A percentile compares a stretch with the other conserved stretches of the same genome.
These are phyloP conservation scores for Brachyhypopomus occidentalis DNA, from an alignment of 2,113 vertebrate genomes.

Conservation along the genomic window DNA sequence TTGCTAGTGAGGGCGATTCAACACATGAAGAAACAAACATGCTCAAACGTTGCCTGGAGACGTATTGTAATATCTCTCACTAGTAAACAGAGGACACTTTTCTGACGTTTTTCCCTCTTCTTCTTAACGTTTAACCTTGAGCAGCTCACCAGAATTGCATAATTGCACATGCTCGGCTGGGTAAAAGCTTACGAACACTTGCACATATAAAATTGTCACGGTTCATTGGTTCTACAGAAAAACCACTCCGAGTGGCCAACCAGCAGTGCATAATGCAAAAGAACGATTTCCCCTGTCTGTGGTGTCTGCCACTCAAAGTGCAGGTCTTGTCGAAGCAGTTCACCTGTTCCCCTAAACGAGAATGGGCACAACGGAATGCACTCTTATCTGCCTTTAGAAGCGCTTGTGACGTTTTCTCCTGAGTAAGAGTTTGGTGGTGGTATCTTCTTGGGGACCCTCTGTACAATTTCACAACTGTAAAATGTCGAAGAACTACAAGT, in stretches of 20 bases:
- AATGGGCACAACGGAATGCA: not conserved
- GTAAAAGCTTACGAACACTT: not conserved
- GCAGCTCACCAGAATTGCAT: not conserved
- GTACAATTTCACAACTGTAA: too few species aligned
- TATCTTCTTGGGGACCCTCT: too few species aligned
- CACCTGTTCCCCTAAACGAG: not conserved
- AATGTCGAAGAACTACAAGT: too few species aligned
- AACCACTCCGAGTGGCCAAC: slow-evolving; percentile 1
- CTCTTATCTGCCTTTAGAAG: not conserved
- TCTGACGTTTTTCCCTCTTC: not conserved
- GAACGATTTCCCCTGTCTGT: not conserved
- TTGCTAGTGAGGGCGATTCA: not conserved
- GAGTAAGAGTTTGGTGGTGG: not conserved
- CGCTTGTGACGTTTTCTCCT: not conserved
- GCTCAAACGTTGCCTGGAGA: slow-evolving; percentile 1
- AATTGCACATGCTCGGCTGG: not conserved
- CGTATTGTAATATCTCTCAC: not conserved
- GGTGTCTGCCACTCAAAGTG: not conserved
- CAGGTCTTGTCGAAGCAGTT: not conserved
- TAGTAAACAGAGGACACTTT: slow-evolving; percentile 17
- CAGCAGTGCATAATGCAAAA: slow-evolving; percentile 32
- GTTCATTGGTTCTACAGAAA: slow-evolving; percentile 21
- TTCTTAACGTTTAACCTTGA: slow-evolving; percentile 15
- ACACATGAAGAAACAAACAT: not conserved
- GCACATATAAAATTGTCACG: not conserved